Conservation (phyloP, 2,113 vertebrate genomes). For the Neolamprologus variostigma region DNA sequence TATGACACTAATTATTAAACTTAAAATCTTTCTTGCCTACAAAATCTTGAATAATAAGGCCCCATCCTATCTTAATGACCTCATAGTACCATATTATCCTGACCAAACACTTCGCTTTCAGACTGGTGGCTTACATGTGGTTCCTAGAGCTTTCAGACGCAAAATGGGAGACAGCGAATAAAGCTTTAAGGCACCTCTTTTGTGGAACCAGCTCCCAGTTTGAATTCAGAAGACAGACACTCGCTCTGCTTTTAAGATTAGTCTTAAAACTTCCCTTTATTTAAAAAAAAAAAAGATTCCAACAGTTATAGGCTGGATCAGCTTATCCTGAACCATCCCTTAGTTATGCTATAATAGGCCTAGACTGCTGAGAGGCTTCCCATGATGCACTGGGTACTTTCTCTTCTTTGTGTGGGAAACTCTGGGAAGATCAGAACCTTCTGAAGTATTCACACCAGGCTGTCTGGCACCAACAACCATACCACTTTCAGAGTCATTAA, state of each 20-base stretch:
- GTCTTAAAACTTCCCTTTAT: not conserved
- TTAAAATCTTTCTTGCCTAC: not conserved
- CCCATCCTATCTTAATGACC: not conserved
- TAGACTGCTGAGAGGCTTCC: not conserved
- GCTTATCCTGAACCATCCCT: not conserved
- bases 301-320: not conserved
- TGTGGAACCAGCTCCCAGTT: not conserved
- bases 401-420: not conserved
- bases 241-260: not conserved
- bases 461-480: not conserved
- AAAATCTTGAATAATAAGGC: not conserved
- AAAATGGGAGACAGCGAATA: not conserved
- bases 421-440: not conserved
- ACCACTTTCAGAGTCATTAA: not conserved
- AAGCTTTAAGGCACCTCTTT: not conserved
- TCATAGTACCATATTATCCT: not conserved
- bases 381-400: not conserved
- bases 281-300: not conserved
- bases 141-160: not conserved
- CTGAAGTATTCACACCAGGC: not conserved
- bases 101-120: not conserved
- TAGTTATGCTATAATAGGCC: not conserved
- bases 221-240: not conserved
- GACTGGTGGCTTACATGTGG: not conserved
- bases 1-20: not conserved